Percentiles rank a stretch among this genome's conserved stretches.
phyloP scores from a whole-genome alignment of 2,113 vertebrate species.

The Ursus arctos region DNA sequence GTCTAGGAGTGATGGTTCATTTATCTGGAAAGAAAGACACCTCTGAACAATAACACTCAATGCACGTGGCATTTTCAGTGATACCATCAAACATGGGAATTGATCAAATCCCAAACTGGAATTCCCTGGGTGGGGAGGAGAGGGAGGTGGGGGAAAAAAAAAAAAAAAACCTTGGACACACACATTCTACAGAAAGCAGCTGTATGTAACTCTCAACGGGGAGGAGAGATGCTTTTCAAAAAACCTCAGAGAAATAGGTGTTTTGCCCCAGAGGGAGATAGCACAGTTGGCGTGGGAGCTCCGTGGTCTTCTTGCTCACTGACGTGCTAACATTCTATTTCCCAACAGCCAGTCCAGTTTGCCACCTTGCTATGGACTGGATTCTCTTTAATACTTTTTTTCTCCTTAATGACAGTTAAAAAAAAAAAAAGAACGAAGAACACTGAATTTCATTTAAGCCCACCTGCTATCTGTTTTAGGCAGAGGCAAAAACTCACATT shows the following conservation, averaged over 20 bases:
- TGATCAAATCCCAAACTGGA: background rate
- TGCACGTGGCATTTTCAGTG: background rate
- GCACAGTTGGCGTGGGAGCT: background rate
- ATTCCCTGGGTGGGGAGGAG: background rate
- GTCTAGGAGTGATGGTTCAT: background rate
- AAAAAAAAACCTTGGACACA: background rate
- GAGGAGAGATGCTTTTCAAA: background rate
- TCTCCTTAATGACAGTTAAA: background rate
- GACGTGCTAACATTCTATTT: background rate
- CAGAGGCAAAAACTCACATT: background rate
- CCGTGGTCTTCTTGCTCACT: background rate
- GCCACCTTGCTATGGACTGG: background rate
- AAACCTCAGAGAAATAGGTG: background rate
- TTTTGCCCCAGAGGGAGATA: background rate
- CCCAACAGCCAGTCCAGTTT: background rate
- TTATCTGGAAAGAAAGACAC: background rate
- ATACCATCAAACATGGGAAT: background rate
- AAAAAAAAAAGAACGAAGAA: background rate
- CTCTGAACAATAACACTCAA: background rate
- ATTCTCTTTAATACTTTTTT: background rate
- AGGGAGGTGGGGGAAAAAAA: background rate
- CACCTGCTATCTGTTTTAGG: background rate
- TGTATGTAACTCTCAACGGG: rapidly evolving
- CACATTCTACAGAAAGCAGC: background rate
- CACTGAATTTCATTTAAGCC: slow-evolving; percentile 26